Base-by-base conservation (phyloP, 2,888 invertebrate genomes). In the Myopa testacea region DNA sequence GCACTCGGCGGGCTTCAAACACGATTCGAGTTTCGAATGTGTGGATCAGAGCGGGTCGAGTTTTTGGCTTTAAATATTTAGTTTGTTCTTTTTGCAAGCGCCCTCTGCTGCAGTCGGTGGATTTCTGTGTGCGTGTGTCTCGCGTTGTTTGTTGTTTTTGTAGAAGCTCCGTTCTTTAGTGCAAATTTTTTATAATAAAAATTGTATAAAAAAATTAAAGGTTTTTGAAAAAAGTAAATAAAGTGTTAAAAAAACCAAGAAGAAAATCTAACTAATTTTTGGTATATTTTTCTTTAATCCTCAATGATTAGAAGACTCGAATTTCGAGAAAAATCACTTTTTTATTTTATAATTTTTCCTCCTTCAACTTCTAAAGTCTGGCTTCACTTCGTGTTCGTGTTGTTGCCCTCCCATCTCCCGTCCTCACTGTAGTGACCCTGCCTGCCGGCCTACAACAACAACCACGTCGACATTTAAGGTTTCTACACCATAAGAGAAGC, bases 1-100 rank as follows among this genome's bases (percentile, higher is more conserved):
- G 85, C 86, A 86, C 88, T 88, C 88, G 72, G 85, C 83, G 83
- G 83, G 84, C 87, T 84, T 86, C 87, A 85, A 85, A 87, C 87
- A 86, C 87, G 85, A 81, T 77, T 80, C 70, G 74, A 70, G 62
- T 80, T 80, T 81, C 58, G 55, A 55, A 62, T 71, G 62, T 62
- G 74, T 38, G 73, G 19, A 63, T 76, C 74, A 69, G 26, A 68
- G 74, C 74, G 72, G 19, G 58, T 69, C 16, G 38, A 67, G 60
- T 74, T 63, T 73, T 75, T 38, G 55, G 63, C 73, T 74, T 68
- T 19, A 71, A 50, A 26, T 38, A 45, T 63, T 65, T 37, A 45
- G 38, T 8, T 60, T 69, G 55, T 75, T 70, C 52, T 55, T 71
- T 55, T 60, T 26, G 58, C 45, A 55, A 16, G 5, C 55, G 2